Conservation (phyloP, 1,140 invertebrate species). For the Drosophila pachea region DNA sequence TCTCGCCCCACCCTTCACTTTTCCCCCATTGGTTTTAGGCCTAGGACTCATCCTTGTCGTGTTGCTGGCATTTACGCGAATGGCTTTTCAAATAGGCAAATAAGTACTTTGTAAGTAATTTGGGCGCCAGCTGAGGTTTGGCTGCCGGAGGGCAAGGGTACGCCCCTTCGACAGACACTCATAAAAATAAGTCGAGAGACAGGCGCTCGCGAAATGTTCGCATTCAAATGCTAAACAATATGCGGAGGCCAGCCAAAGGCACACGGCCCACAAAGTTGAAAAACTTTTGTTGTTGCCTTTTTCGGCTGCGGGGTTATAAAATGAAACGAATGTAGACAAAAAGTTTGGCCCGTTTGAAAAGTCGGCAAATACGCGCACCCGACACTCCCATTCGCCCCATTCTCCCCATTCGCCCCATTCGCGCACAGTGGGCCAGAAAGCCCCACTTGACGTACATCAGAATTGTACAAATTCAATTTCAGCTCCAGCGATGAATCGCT, state of each 20-base stretch:
- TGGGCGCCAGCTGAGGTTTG: conserved; percentile 39
- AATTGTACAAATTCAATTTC: not conserved
- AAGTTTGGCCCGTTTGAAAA: conserved; percentile 55
- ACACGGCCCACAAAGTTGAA: conserved; percentile 56
- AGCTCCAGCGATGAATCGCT: not conserved
- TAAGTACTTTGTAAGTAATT: conserved; percentile 76
- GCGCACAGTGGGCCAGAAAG: conserved; percentile 11
- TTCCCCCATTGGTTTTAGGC: conserved; percentile 14
- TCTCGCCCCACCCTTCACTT: not conserved
- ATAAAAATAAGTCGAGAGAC: conserved; percentile 69
- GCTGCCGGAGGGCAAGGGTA: not conserved
- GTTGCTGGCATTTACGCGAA: conserved; percentile 57
- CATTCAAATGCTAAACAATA: conserved; percentile 65
- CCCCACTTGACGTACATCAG: no score
- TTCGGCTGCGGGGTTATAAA: conserved; percentile 68
- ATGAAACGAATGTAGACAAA: conserved; percentile 65
- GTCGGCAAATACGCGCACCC: conserved; percentile 54
- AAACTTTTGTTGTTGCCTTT: conserved; percentile 70
- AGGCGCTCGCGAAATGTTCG: conserved; percentile 54
- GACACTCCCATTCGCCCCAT: conserved; percentile 39
- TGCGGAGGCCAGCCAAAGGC: conserved; percentile 21
- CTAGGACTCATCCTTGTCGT: conserved; percentile 15
- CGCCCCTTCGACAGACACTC: conserved; percentile 46
- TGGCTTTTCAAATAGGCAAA: conserved; percentile 70
- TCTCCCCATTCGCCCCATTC: not conserved